Evolutionary conservation across 2,888 invertebrate species (phyloP).

Genomic region (Galerucella nymphaeae): DNA sequence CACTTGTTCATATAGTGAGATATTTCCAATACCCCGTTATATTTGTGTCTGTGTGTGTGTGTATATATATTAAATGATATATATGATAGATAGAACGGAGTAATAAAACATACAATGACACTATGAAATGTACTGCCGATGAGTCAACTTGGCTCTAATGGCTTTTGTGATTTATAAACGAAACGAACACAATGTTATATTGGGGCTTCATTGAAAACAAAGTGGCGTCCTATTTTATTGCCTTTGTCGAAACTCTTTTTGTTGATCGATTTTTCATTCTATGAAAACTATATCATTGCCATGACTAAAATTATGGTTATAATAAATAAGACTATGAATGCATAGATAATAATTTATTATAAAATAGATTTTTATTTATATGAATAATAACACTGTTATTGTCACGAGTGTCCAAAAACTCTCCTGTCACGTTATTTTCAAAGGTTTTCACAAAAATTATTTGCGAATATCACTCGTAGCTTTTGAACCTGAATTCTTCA

Average conservation of each 20-base stretch:
- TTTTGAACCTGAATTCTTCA: not conserved
- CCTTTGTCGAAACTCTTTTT: slow-evolving; percentile 23
- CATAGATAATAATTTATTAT: not conserved
- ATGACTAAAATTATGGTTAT: not conserved
- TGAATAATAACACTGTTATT: too few relatives aligned
- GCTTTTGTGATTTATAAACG: slow-evolving; percentile 45
- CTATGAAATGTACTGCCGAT: slow-evolving; percentile 52
- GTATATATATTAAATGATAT: slow-evolving; percentile 39
- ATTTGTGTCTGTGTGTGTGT: slow-evolving; percentile 44
- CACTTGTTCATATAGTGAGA: slow-evolving; percentile 36
- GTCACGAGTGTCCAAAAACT: too few relatives aligned
- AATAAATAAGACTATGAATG: not conserved
- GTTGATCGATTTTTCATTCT: slow-evolving; percentile 14
- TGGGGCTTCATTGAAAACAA: slow-evolving; percentile 34
- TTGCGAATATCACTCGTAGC: too few relatives aligned
- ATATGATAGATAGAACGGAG: slow-evolving; percentile 51
- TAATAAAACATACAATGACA: slow-evolving; percentile 53
- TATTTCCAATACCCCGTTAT: slow-evolving; percentile 44
- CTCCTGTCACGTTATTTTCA: too few relatives aligned
- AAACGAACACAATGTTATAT: slow-evolving; percentile 31
- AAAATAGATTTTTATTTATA: not conserved
- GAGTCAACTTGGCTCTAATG: slow-evolving; percentile 50
- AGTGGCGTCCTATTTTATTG: slow-evolving; percentile 29
- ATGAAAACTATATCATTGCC: slow-evolving; percentile 6
- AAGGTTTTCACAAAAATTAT: too few relatives aligned